Base-by-base conservation (phyloP, 2,888 invertebrate species). In the Pammene fasciana region DNA sequence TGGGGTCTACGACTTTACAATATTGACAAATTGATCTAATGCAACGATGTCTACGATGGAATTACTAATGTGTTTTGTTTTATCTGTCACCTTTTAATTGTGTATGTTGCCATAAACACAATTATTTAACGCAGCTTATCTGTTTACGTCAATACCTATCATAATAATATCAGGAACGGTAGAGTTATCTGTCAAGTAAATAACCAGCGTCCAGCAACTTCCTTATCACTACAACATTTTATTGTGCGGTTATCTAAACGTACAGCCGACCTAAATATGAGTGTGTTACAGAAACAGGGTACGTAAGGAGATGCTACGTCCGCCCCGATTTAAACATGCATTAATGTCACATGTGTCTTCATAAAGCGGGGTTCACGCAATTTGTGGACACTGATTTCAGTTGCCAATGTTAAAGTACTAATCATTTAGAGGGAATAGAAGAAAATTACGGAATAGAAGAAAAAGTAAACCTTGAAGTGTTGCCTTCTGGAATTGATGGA, bases 151-250 rank as follows among this genome's bases (percentile, higher is more conserved):
- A 70, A 52, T 46, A 70, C 54, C 26, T 48, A 60, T 65, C 65
- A 70, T 70, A 70, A 70, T 54, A 65, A 70, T 74, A 73, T 72
- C 65, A 70, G 70, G 54, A 70, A 65, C 60, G 70, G 75, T 67
- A 65, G 74, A 73, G 76, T 78, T 78, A 80, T 79, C 77, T 73
- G 60, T 71, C 74, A 75, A 75, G 75, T 77, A 79, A 80, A 79
- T 79, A 81, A 77, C 41, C 62, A 62, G 50, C 79, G 81, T 81
- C 80, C 83, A 83, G 81, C 76, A 81, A 82, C 77, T 79, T 75
- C 75, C 78, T 78, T 83, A 84, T 84, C 83, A 75, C 67, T 75
- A 72, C 74, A 64, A 65, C 67, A 67, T 61, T 60, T 54, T 46
- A 52, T n/a, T 54, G 48, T 48, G 46, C 18, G 70, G 62, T 64